Conservation (phyloP, 2,113 vertebrate species). For the Pterocles gutturalis region DNA sequence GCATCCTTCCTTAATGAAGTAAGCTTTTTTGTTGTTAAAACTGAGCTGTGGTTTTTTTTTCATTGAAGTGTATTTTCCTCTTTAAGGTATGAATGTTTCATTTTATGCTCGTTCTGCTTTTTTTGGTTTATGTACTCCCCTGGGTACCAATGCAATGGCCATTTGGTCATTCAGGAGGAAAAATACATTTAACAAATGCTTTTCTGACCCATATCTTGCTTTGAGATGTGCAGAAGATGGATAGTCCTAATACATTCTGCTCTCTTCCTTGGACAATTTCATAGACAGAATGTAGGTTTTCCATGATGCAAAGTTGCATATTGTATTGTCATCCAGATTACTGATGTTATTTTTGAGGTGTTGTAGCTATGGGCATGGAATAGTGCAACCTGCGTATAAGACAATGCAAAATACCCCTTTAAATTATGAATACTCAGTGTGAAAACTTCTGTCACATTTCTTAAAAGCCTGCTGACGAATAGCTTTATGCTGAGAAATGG, state of each 20-base stretch:
- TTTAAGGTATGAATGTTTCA: constrained; percentile 56
- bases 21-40: background rate
- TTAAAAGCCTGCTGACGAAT: constrained; percentile 70
- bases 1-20: background rate
- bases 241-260: constrained; percentile 48
- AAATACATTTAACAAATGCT: constrained; percentile 72
- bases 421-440: constrained; percentile 74
- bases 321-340: constrained; percentile 51
- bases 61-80: background rate
- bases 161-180: constrained; percentile 70
- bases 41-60: background rate
- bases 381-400: constrained; percentile 31
- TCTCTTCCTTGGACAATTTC: constrained; percentile 70
- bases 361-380: constrained; percentile 33
- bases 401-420: constrained; percentile 70
- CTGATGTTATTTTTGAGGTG: constrained; percentile 19
- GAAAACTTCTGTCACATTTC: constrained; percentile 66
- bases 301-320: constrained; percentile 57
- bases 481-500: constrained; percentile 72
- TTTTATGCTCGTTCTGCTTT: constrained; percentile 41
- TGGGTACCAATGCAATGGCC: constrained; percentile 44
- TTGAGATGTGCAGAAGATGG: constrained; percentile 28
- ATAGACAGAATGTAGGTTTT: constrained; percentile 45
- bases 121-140: constrained; percentile 32
- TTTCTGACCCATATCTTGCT: constrained; percentile 70